Conservation (phyloP, 1,140 invertebrate genomes). For the Psix sp. region DNA sequence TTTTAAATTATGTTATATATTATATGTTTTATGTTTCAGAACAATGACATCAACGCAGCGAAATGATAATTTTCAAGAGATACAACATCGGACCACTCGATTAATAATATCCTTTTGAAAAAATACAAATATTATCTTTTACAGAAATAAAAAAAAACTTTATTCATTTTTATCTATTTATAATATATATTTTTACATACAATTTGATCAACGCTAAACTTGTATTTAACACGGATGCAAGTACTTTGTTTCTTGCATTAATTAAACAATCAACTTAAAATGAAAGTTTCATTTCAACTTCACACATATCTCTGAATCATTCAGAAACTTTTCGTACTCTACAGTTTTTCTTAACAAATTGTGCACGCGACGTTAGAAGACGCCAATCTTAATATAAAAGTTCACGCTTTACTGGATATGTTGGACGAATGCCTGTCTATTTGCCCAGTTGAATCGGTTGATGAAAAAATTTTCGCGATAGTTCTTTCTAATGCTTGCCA, state of each 20-base stretch:
- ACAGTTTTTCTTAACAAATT: slow-evolving; percentile 58
- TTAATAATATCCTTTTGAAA: slow-evolving; percentile 65
- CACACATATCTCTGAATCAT: slow-evolving; percentile 18
- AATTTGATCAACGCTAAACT: too few relatives aligned
- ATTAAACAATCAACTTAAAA: slow-evolving; percentile 34
- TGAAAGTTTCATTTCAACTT: slow-evolving; percentile 21
- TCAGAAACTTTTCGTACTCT: slow-evolving; percentile 26
- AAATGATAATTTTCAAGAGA: slow-evolving; percentile 5
- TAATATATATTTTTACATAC: not conserved
- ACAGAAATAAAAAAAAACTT: too few relatives aligned
- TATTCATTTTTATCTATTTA: not conserved
- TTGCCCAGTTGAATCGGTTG: slow-evolving; percentile 51
- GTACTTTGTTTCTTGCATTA: slow-evolving; percentile 14
- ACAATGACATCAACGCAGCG: slow-evolving; percentile 16
- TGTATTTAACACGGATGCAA: too few relatives aligned
- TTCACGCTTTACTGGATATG: slow-evolving; percentile 35
- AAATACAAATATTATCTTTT: not conserved
- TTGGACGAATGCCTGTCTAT: slow-evolving; percentile 59
- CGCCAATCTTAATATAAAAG: slow-evolving; percentile 36
- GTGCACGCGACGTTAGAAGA: slow-evolving; percentile 60
- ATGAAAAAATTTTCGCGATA: slow-evolving; percentile 60
- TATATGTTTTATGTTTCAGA: too few relatives aligned
- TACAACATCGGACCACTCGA: slow-evolving; percentile 23
- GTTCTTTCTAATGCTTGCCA: slow-evolving; percentile 55
- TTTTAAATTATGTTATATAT: slow-evolving; percentile 9